These are phyloP conservation scores for Papilio gigon DNA, from an alignment of 2,888 invertebrate species.

Conservation along the genomic window DNA sequence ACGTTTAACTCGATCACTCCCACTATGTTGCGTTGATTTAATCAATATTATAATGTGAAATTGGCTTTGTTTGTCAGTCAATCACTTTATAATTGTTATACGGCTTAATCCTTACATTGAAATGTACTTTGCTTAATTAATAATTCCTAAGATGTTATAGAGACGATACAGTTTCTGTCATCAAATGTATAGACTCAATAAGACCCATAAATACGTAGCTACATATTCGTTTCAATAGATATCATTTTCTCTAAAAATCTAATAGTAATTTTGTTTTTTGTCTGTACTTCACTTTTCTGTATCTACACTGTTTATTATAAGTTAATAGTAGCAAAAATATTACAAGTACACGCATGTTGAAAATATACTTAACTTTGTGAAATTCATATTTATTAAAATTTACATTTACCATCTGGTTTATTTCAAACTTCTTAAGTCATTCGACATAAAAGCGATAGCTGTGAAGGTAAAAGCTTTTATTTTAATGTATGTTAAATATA, in stretches of 20 bases:
- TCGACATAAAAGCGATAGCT: constrained; percentile 22
- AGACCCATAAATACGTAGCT: not conserved
- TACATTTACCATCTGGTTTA: constrained; percentile 16
- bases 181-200: not conserved
- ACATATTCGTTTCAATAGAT: too few species aligned
- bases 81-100: constrained; percentile 35
- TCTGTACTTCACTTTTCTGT: not conserved
- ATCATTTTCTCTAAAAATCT: too few species aligned
- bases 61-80: constrained; percentile 39
- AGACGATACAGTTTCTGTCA: constrained; percentile 8
- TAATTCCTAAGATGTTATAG: constrained; percentile 20
- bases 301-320: not conserved
- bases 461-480: constrained; percentile 28
- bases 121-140: constrained; percentile 37
- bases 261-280: too few species aligned
- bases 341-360: not conserved
- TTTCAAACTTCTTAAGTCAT: constrained; percentile 7
- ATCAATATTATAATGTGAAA: constrained; percentile 30
- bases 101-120: constrained; percentile 27
- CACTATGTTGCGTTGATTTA: constrained; percentile 26
- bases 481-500: constrained; percentile 34
- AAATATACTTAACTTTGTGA: not conserved
- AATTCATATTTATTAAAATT: not conserved
- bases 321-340: not conserved
- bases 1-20: constrained; percentile 29